Evolutionary conservation across 2,797 vertebrate genomes (phyloP).

Genomic region (Coregonus sp.): DNA sequence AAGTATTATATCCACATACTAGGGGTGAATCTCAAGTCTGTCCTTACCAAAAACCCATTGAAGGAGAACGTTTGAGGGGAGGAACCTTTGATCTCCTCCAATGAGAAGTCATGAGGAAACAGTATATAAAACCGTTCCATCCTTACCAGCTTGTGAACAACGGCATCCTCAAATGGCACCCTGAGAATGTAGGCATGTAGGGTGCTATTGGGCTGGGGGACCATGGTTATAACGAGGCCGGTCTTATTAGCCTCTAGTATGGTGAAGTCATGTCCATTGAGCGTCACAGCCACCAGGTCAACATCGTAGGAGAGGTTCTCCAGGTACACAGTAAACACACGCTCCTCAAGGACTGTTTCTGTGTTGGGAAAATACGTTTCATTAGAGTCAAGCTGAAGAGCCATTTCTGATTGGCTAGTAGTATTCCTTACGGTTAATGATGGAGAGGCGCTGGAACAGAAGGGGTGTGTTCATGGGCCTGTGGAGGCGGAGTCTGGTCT

Average conservation of each 20-base stretch:
- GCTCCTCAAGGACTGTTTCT: slow-evolving; percentile 68
- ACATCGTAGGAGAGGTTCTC: slow-evolving; percentile 75
- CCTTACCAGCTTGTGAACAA: slow-evolving; percentile 54
- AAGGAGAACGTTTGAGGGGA: background rate
- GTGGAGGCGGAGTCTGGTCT: slow-evolving; percentile 45
- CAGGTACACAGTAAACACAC: slow-evolving; percentile 69
- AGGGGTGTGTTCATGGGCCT: slow-evolving; percentile 50
- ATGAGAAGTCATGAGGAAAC: slow-evolving; percentile 45
- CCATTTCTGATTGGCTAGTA: background rate
- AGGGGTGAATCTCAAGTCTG: too few relatives aligned
- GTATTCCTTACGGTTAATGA: slow-evolving; percentile 41
- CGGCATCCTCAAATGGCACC: slow-evolving; percentile 67
- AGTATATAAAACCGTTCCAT: background rate
- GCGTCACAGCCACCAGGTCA: slow-evolving; percentile 55
- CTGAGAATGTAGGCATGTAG: slow-evolving; percentile 67
- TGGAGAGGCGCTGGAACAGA: slow-evolving; percentile 21
- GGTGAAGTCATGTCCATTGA: slow-evolving; percentile 65
- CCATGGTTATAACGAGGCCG: slow-evolving; percentile 45
- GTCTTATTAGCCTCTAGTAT: slow-evolving; percentile 41
- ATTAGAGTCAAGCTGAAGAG: background rate
- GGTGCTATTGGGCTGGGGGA: slow-evolving; percentile 55
- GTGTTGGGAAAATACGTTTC: background rate
- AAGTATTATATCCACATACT: too few relatives aligned
- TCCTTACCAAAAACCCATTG: too few relatives aligned
- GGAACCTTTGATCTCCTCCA: slow-evolving; percentile 29